Conservation (phyloP, 1,140 invertebrate genomes). For the Campoletis sonorensis region DNA sequence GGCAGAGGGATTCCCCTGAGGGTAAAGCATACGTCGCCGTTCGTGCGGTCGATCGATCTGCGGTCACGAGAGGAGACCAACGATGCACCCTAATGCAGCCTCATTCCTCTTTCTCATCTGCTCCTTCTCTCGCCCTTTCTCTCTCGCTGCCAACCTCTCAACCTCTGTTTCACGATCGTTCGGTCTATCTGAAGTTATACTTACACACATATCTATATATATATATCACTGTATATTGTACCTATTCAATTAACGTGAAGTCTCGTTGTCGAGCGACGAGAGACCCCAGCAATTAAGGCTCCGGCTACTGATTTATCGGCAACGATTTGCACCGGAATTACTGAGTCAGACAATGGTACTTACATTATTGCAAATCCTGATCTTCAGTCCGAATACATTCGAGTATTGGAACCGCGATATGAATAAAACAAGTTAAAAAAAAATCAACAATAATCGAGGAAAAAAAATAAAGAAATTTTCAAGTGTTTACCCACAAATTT, state of each 20-base stretch:
- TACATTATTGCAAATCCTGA: not conserved
- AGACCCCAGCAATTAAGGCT: constrained; percentile 19
- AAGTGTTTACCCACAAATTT: not conserved
- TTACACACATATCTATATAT: not conserved
- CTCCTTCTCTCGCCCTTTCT: constrained; percentile 9
- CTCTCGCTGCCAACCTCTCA: not conserved
- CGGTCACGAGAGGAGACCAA: constrained; percentile 9
- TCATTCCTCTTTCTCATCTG: not conserved
- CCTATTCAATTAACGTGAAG: constrained; percentile 31
- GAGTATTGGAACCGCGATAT: not conserved
- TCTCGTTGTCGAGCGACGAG: constrained; percentile 4
- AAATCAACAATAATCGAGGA: not conserved
- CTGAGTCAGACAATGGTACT: constrained; percentile 3
- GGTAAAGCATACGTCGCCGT: constrained; percentile 12
- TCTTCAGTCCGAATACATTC: not conserved
- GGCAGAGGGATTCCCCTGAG: constrained; percentile 1
- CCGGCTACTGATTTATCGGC: constrained; percentile 27
- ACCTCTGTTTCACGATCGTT: constrained; percentile 12
- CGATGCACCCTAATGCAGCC: constrained; percentile 24
- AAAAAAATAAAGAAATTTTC: not conserved
- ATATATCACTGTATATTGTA: not conserved
- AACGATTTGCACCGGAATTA: constrained; percentile 11
- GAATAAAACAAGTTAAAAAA: not conserved
- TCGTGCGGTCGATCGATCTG: constrained; percentile 34
- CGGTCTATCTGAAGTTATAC: constrained; percentile 1